phyloP scores from a whole-genome alignment of 2,888 invertebrate genomes.

The Drosophila subquinaria region DNA sequence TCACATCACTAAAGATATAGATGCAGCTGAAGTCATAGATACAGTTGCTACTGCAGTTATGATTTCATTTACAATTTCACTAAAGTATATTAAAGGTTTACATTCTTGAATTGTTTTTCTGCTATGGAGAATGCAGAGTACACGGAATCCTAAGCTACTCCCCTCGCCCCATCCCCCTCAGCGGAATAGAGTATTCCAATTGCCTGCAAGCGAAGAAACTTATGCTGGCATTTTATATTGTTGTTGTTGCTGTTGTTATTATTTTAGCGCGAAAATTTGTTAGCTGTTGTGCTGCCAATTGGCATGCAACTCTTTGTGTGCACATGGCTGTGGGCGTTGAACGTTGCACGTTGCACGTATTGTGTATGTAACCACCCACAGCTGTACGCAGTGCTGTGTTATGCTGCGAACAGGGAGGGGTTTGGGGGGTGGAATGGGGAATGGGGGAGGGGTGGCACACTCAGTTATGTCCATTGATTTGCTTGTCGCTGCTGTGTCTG shows the following conservation, averaged over 20 bases:
- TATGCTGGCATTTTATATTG: constrained; percentile 19
- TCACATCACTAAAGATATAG: too few species aligned
- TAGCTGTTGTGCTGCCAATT: constrained; percentile 61
- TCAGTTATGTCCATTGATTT: constrained; percentile 46
- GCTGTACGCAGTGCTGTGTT: constrained; percentile 22
- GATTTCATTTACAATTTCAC: neutral
- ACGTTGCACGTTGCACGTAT: constrained; percentile 20
- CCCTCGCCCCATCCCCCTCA: neutral
- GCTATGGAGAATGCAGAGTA: neutral
- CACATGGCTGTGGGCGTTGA: constrained; percentile 56
- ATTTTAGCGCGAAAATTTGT: constrained; percentile 55
- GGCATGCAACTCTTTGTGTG: constrained; percentile 65
- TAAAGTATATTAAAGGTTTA: constrained; percentile 1
- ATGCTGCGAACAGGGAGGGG: neutral
- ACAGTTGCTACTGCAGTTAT: neutral
- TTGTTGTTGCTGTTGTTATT: constrained; percentile 12
- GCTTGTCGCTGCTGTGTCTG: constrained; percentile 45
- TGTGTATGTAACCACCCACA: constrained; percentile 52
- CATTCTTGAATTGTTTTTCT: neutral
- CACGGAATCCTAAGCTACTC: neutral
- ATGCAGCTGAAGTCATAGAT: too few species aligned
- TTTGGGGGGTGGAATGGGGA: neutral
- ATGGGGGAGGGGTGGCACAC: neutral
- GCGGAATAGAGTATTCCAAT: constrained; percentile 23
- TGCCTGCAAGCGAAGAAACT: constrained; percentile 44